A percentile compares a stretch with the other conserved stretches of the same genome.
phyloP scores from a whole-genome alignment of 2,888 invertebrate genomes.

The Oxystoma pomonae region DNA sequence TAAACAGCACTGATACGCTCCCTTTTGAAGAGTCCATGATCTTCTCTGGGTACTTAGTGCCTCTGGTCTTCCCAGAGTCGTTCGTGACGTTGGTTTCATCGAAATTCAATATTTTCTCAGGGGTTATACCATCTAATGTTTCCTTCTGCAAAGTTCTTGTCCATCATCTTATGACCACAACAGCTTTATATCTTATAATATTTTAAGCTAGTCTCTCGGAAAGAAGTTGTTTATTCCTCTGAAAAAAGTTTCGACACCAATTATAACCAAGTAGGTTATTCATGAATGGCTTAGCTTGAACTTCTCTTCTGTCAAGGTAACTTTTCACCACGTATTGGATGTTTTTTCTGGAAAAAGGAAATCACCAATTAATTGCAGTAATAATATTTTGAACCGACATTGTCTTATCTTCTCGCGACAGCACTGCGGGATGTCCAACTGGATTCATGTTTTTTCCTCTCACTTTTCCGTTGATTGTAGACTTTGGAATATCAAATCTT shows the following conservation, averaged over 20 bases:
- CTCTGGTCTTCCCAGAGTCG: slow-evolving; percentile 3
- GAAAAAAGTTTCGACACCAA: no score
- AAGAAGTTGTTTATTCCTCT: background rate
- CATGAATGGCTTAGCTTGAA: no score
- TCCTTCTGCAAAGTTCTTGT: slow-evolving; percentile 1
- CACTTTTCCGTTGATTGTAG: background rate
- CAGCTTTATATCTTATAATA: slow-evolving; percentile 21
- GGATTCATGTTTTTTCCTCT: background rate
- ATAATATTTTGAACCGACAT: background rate
- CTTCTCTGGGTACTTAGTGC: slow-evolving; percentile 4
- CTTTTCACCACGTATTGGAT: no score
- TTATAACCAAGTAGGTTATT: no score
- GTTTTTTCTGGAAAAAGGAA: no score
- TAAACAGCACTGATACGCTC: slow-evolving; percentile 1
- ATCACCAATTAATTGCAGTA: background rate
- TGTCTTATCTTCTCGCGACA: background rate
- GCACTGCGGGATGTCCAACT: background rate
- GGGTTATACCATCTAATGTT: slow-evolving; percentile 3
- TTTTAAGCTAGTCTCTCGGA: slow-evolving; percentile 17
- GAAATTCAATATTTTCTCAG: slow-evolving; percentile 3
- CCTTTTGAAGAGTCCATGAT: slow-evolving; percentile 1
- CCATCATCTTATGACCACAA: slow-evolving; percentile 3
- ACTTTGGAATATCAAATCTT: background rate
- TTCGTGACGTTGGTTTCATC: slow-evolving; percentile 10
- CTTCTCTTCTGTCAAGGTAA: no score